phyloP scores from a whole-genome alignment of 2,797 vertebrate species.

The Labeo calbasu region DNA sequence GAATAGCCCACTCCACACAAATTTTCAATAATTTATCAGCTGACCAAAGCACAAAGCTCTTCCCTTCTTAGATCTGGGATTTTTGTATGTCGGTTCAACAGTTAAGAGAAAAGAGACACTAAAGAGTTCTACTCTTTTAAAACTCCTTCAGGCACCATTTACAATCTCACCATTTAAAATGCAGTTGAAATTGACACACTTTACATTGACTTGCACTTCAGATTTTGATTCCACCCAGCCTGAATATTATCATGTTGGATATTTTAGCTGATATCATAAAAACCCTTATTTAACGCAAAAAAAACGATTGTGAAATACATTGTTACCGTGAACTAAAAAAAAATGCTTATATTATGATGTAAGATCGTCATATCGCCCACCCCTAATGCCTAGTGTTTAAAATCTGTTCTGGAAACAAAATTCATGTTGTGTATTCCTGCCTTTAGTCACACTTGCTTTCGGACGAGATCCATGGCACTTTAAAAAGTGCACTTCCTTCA shows the following conservation, averaged over 20 bases:
- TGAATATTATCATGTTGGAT: background rate
- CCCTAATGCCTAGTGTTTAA: background rate
- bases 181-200: background rate
- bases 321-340: too few relatives aligned
- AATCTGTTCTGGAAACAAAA: background rate
- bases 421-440: background rate
- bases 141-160: background rate
- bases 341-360: too few relatives aligned
- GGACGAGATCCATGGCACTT: background rate
- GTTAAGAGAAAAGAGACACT: background rate
- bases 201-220: background rate
- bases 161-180: background rate
- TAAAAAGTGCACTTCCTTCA: background rate
- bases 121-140: background rate
- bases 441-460: background rate
- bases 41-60: conserved; percentile 27
- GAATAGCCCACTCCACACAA: conserved; percentile 30
- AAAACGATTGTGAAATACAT: too few relatives aligned
- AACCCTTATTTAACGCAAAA: too few relatives aligned
- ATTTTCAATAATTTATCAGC: conserved; percentile 54
- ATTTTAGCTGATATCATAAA: background rate
- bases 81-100: background rate
- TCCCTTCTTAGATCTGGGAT: background rate
- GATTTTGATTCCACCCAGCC: background rate
- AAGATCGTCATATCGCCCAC: too few relatives aligned